Base-by-base conservation (phyloP, 2,797 vertebrate species). In the Acanthopagrus latus region DNA sequence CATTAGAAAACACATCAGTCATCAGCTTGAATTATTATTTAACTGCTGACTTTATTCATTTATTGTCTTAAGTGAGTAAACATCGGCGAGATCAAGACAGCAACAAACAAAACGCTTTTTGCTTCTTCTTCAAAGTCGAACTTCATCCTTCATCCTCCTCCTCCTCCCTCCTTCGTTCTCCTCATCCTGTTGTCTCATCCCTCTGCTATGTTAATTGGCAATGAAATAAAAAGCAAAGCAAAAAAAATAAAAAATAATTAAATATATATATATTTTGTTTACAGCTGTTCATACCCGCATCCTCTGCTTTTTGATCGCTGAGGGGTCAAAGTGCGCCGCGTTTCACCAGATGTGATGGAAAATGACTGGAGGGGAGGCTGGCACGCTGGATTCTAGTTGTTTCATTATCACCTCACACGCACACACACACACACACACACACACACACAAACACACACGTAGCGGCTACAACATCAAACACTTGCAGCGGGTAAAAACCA, bases 291-390 rank as follows among this genome's bases (percentile, higher is more conserved):
- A 62, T 16, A 1, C 10, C 44, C 18, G 47, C 11, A 2, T 65
- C 48, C 41, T 33, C 8, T 4, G 6, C 46, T 82, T 91, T 88
- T 90, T 27, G 76, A 89, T 87, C 74, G 71, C 75, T 50, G 2
- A 52, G 46, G 55, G 91, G 91, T 92, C 90, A 91, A 78, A 82
- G 90, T 67, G 58, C 63, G 41, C 29, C 64, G 65, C 41, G 4
- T 80, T 33, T 85, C 68, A 33, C 79, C 86, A 90, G 83, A 92
- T 84, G 70, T 88, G 81, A 91, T 90, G 91, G 91, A 93, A 92
- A 92, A 92, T 81, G 84, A 57, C 91, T 21, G 7, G 76, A 88
- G 88, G 91, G 74, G 63, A 86, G 64, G 41, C 76, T 84, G 65
- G 79, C 82, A 80, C 76, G 88, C 83, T 79, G 71, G 80, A 86